A percentile compares a stretch with the other conserved stretches of the same genome.
phyloP scores from a whole-genome alignment of 2,888 invertebrate genomes.

The Brassicogethes aeneus region DNA sequence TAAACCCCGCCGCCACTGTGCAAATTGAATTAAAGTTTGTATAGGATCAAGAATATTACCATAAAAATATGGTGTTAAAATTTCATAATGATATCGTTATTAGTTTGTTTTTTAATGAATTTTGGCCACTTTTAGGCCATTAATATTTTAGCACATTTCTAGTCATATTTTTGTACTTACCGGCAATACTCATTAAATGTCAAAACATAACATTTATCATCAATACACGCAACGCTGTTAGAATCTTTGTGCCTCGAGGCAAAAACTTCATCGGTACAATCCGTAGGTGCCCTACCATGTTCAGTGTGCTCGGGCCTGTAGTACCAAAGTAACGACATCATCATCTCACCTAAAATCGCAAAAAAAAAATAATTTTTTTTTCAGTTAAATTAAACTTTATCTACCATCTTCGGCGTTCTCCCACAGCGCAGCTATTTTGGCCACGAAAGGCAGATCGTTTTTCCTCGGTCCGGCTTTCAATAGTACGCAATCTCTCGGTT shows the following conservation, averaged over 20 bases:
- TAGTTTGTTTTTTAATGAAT: too few relatives aligned
- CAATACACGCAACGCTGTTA: conserved; percentile 94
- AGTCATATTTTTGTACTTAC: too few relatives aligned
- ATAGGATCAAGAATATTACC: too few relatives aligned
- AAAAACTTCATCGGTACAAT: conserved; percentile 87
- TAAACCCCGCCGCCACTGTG: too few relatives aligned
- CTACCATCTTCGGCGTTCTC: conserved; percentile 87
- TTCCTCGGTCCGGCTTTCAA: conserved; percentile 75
- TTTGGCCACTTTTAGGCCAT: too few relatives aligned
- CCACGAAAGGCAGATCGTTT: conserved; percentile 88
- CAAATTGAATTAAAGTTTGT: too few relatives aligned
- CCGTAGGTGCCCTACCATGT: conserved; percentile 68
- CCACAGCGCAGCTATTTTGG: conserved; percentile 90
- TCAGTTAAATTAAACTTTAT: too few relatives aligned
- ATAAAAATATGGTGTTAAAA: too few relatives aligned
- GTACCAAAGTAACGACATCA: conserved; percentile 95
- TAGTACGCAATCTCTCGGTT: conserved; percentile 84
- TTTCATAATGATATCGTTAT: too few relatives aligned
- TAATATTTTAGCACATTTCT: too few relatives aligned
- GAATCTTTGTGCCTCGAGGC: conserved; percentile 93
- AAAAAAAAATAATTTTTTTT: too few relatives aligned
- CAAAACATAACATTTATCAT: conserved; percentile 94
- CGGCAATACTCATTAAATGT: conserved; percentile 96
- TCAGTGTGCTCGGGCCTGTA: conserved; percentile 97
- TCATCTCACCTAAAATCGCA: conserved; percentile 87